A percentile compares a stretch with the other conserved stretches of the same genome.
These are phyloP conservation scores for Tokudaia muenninki DNA, from an alignment of 2,797 vertebrate species.

Conservation along the genomic window DNA sequence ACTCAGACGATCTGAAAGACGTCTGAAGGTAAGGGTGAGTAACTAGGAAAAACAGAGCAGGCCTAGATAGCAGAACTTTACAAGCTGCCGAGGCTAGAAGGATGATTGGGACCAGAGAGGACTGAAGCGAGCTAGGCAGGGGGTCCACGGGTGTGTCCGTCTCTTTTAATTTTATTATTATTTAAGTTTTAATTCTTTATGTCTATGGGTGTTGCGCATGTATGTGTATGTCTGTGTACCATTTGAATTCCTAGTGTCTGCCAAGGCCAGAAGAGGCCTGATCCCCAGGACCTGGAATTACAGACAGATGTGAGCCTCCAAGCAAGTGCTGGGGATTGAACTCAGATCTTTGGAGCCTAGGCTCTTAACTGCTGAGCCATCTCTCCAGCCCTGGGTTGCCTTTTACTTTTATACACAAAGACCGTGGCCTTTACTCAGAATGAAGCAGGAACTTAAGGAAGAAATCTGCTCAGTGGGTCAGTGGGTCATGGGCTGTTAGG, in stretches of 20 bases:
- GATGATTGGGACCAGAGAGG: rapidly evolving
- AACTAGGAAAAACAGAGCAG: not conserved
- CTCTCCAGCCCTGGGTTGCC: too few species aligned
- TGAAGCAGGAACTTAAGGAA: not conserved
- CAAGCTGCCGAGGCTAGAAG: not conserved
- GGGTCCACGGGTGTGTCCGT: rapidly evolving
- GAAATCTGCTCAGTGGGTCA: not conserved
- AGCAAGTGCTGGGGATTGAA: not conserved
- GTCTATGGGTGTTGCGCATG: not conserved
- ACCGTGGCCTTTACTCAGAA: not conserved
- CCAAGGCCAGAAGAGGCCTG: not conserved
- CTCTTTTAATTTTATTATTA: not conserved
- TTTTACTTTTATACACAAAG: not conserved
- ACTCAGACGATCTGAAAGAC: not conserved
- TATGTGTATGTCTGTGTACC: not conserved
- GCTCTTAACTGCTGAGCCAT: not conserved
- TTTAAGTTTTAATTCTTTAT: not conserved
- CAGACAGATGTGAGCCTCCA: not conserved
- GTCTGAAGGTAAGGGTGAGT: not conserved
- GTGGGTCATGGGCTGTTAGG: not conserved
- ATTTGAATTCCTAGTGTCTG: not conserved
- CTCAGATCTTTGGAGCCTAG: not conserved
- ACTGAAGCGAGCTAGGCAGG: too few species aligned
- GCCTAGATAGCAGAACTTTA: rapidly evolving
- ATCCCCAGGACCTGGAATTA: not conserved